Percentiles rank a stretch among this genome's conserved stretches.
Conservation (phyloP, 2,113 vertebrate genomes). For the Athene noctua region DNA sequence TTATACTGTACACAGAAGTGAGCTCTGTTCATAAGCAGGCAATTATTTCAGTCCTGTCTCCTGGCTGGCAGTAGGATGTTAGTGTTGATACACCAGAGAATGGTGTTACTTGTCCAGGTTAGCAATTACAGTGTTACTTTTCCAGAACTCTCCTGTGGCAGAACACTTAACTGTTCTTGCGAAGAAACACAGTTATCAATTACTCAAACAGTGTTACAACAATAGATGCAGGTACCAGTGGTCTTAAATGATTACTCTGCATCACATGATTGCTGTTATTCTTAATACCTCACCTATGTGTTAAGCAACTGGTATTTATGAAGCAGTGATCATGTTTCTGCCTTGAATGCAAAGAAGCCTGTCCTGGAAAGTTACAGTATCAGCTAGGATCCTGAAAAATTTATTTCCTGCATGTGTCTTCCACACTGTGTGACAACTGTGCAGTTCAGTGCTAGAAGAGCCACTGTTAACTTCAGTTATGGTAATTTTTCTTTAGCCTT, state of each 20-base stretch:
- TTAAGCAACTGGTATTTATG: not conserved
- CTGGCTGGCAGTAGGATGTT: not conserved
- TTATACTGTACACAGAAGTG: not conserved
- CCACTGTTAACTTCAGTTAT: not conserved
- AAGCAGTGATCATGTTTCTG: not conserved
- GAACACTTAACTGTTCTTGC: not conserved
- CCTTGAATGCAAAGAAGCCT: not conserved
- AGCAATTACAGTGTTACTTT: not conserved
- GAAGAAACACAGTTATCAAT: not conserved
- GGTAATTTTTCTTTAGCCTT: not conserved
- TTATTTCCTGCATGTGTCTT: not conserved
- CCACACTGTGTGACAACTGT: not conserved
- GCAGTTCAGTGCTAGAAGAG: not conserved
- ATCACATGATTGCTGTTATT: not conserved
- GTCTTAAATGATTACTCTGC: not conserved
- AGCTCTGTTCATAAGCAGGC: not conserved
- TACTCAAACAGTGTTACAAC: not conserved
- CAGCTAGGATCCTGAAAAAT: not conserved
- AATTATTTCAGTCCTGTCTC: not conserved
- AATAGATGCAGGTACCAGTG: rapidly evolving
- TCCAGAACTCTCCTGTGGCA: not conserved
- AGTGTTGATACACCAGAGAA: not conserved
- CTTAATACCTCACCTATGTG: not conserved
- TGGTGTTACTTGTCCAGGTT: not conserved
- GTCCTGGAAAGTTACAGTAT: not conserved